Conservation (phyloP, 2,888 invertebrate genomes). For the Ectemnius lituratus region DNA sequence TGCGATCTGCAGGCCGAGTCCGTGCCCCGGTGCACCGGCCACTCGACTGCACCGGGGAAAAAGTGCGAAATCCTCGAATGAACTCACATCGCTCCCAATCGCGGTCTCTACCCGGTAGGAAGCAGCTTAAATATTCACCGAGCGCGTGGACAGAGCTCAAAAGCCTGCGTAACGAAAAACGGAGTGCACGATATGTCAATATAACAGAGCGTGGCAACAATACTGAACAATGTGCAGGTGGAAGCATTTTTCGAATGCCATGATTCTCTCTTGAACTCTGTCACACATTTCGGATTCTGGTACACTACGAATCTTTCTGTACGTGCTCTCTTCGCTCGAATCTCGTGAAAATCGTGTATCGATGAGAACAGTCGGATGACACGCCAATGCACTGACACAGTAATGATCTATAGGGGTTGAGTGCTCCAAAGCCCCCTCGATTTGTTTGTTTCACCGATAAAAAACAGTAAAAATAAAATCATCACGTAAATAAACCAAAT, state of each 20-base stretch:
- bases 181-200: neutral
- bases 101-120: constrained; percentile 31
- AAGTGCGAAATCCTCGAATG: constrained; percentile 5
- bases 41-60: constrained; percentile 21
- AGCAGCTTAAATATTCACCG: constrained; percentile 49
- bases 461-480: too few relatives aligned
- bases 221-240: too few relatives aligned
- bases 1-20: constrained; percentile 28
- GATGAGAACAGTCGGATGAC: constrained; percentile 41
- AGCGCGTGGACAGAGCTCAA: constrained; percentile 47
- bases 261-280: neutral
- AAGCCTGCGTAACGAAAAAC: too few relatives aligned
- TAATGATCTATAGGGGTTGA: constrained; percentile 46
- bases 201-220: neutral
- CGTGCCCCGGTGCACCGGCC: constrained; percentile 2
- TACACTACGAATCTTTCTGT: constrained; percentile 76
- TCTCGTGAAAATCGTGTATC: constrained; percentile 23
- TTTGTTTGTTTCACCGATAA: neutral
- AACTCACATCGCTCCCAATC: constrained; percentile 35
- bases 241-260: neutral
- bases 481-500: too few relatives aligned
- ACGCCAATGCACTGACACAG: constrained; percentile 43
- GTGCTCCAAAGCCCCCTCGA: neutral
- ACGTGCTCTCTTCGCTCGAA: constrained; percentile 54
- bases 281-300: constrained; percentile 22